A percentile compares a stretch with the other conserved stretches of the same genome.
These are phyloP conservation scores for Tenodera sinensis DNA, from an alignment of 2,888 invertebrate genomes.

Conservation along the genomic window DNA sequence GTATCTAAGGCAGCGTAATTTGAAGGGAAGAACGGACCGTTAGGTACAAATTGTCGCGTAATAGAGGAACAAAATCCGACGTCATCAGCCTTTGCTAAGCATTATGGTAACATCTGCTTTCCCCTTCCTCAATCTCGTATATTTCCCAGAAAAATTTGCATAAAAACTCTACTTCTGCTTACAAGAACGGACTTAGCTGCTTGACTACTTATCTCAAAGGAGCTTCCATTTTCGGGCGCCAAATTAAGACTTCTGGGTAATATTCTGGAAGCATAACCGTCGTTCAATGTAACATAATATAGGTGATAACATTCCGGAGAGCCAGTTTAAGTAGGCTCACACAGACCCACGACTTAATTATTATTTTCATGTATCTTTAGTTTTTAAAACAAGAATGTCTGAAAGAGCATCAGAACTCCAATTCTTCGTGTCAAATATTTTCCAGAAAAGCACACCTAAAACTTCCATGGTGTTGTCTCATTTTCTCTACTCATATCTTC, in stretches of 20 bases:
- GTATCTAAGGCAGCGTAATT: not conserved
- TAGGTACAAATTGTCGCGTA: not conserved
- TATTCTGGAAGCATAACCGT: not conserved
- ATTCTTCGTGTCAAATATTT: too few species aligned
- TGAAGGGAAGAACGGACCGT: not conserved
- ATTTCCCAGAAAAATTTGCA: not conserved
- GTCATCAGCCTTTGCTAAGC: not conserved
- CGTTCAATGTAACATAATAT: too few species aligned
- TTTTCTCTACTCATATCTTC: too few species aligned
- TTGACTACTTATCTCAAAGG: not conserved
- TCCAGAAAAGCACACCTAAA: too few species aligned
- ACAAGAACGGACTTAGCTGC: not conserved
- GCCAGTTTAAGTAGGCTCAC: too few species aligned
- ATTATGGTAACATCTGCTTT: not conserved
- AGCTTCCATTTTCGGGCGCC: too few species aligned
- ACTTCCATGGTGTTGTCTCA: too few species aligned
- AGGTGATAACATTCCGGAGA: too few species aligned
- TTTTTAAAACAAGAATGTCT: too few species aligned
- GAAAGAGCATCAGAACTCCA: too few species aligned
- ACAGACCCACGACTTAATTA: too few species aligned
- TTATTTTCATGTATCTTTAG: too few species aligned
- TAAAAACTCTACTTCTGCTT: not conserved
- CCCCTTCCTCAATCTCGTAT: not conserved
- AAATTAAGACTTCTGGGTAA: not conserved
- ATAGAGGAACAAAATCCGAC: not conserved